These are phyloP conservation scores for Idris sp. DNA, from an alignment of 1,140 invertebrate genomes.

Conservation along the genomic window DNA sequence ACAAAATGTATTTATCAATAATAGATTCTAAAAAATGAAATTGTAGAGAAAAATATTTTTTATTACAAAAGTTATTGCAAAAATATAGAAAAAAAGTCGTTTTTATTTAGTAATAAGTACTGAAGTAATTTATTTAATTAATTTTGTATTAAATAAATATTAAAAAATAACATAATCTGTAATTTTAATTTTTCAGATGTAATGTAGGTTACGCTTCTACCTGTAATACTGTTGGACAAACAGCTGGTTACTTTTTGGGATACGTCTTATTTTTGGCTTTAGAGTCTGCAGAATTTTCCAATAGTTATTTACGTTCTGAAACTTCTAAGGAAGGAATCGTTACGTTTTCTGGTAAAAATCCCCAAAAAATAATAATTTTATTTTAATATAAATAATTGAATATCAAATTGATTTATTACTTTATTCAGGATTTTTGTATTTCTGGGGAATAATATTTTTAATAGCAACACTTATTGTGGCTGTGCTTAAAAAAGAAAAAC, in stretches of 20 bases:
- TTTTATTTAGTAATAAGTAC: too few relatives aligned
- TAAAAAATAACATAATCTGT: too few relatives aligned
- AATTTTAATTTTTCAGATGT: slow-evolving; percentile 80
- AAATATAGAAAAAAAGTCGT: too few relatives aligned
- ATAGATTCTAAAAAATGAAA: too few relatives aligned
- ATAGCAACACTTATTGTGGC: slow-evolving; percentile 93
- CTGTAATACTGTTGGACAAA: slow-evolving; percentile 99
- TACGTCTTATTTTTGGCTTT: slow-evolving; percentile 98
- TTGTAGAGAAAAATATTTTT: too few relatives aligned
- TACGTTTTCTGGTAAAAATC: slow-evolving; percentile 85
- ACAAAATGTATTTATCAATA: too few relatives aligned
- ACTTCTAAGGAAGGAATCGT: slow-evolving; percentile 88
- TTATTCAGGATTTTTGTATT: slow-evolving; percentile 90
- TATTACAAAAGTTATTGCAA: too few relatives aligned
- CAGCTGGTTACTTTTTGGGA: slow-evolving; percentile 97
- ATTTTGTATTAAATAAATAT: too few relatives aligned
- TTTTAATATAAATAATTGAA: slow-evolving; percentile 4
- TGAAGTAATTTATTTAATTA: too few relatives aligned
- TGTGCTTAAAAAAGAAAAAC: slow-evolving; percentile 91
- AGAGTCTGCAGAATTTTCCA: slow-evolving; percentile 98
- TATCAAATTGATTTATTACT: slow-evolving; percentile 15
- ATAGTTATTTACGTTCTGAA: slow-evolving; percentile 89
- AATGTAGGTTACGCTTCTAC: slow-evolving; percentile 99
- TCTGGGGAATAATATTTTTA: slow-evolving; percentile 97
- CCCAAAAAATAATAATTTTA: too few relatives aligned